Percentiles rank a stretch among this genome's conserved stretches.
Conservation (phyloP, 2,113 vertebrate species). For the Forbesichthys papilliferus region DNA sequence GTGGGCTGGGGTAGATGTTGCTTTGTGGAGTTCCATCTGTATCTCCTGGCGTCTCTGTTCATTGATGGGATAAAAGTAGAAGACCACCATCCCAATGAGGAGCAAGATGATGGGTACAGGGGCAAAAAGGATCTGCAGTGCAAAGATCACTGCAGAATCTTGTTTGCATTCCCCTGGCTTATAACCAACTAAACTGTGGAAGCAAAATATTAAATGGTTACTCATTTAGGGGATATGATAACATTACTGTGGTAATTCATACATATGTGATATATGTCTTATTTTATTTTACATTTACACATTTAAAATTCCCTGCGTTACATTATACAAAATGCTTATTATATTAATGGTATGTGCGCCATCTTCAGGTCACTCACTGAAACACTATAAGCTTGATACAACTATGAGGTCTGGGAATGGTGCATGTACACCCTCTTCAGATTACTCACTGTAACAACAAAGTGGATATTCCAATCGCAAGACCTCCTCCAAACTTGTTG, state of each 20-base stretch:
- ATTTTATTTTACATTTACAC: no score
- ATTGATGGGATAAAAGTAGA: constrained; percentile 69
- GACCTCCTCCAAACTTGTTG: constrained; percentile 74
- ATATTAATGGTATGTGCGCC: no score
- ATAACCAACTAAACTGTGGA: constrained; percentile 71
- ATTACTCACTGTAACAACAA: constrained; percentile 70
- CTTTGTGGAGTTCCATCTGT: constrained; percentile 47
- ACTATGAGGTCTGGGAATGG: neutral
- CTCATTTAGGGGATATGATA: neutral
- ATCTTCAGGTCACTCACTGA: no score
- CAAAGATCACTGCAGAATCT: constrained; percentile 37
- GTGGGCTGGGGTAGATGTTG: constrained; percentile 4
- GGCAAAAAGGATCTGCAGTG: constrained; percentile 62
- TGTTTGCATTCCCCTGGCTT: constrained; percentile 43
- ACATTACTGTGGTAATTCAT: no score
- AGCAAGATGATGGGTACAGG: constrained; percentile 62
- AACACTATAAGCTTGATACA: neutral
- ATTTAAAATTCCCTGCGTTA: no score
- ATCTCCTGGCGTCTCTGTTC: constrained; percentile 58
- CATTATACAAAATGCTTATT: no score
- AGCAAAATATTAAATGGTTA: neutral
- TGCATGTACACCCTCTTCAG: neutral
- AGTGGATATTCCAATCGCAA: constrained; percentile 59
- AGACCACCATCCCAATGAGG: constrained; percentile 48
- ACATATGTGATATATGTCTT: no score